Base-by-base conservation (phyloP, 53 echinoderm and acorn worm genomes). In the Arbacia lixula region DNA sequence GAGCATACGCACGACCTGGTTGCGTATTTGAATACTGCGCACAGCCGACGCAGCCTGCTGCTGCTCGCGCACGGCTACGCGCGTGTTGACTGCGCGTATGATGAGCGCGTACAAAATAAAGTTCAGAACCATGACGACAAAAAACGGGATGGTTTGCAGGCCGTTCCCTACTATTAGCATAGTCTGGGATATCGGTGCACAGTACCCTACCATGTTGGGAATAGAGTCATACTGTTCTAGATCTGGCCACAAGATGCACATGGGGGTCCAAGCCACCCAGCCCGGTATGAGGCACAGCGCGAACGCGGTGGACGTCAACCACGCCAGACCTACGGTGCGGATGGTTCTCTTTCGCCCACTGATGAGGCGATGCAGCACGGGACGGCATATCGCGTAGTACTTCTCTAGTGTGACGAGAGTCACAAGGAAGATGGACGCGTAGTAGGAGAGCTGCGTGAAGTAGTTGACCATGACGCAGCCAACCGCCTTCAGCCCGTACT, bases 1-100 rank as follows among this genome's bases (percentile, higher is more conserved):
- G 49, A 95, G 66, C 95, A 95, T 93, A 25, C 86, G 80, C 6
- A 88, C 91, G 28, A 95, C 93, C 34, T 95, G 95, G 55, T 95
- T 92, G 26, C 93, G 91, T 41, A 76, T 83, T 71, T 88, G 92
- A 16, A 61, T 67, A 37, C 89, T 83, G n/a, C 83, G 88, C 28
- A 82, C 86, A 68, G 62, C 67, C 5, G 58, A 36, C 6, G 78
- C 60, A 19, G 62, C 68, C 9, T 56, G 63, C 12, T 72, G 56
- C 12, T 83, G 31, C 32, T 86, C 61, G 53, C 88, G 86, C 33
- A 56, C 68, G 49, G 72, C 73, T 12, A 93, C 64, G 32, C 89
- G 78, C 42, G 62, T 67, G 20, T 83, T 83, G 27, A 83, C 82
- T 11, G 67, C 76, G 30, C 64, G 42, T 31, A 95, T 83, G 58